Conservation (phyloP, 2,113 vertebrate genomes). For the Malurus melanocephalus region DNA sequence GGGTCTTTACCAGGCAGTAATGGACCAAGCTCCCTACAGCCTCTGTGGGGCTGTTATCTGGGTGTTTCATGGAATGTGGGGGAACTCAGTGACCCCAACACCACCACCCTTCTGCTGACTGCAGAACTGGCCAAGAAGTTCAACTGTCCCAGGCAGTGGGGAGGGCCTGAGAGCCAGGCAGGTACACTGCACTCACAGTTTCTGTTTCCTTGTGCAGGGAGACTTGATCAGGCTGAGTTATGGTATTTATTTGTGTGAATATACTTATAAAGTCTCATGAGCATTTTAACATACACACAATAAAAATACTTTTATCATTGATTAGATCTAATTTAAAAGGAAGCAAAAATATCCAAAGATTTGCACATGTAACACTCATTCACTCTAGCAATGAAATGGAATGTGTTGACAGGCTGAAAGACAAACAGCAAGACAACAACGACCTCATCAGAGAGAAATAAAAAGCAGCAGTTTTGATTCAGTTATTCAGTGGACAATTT, state of each 20-base stretch:
- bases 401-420: not conserved
- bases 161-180: not conserved
- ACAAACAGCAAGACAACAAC: not conserved
- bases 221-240: not conserved
- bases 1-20: not conserved
- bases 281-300: not conserved
- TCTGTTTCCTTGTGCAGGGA: not conserved
- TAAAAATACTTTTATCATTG: not conserved
- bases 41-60: not conserved
- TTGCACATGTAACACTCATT: not conserved
- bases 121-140: not conserved
- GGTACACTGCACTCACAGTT: not conserved
- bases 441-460: not conserved
- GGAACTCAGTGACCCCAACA: fast-evolving
- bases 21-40: not conserved
- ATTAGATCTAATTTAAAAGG: not conserved
- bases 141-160: not conserved
- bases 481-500: not conserved
- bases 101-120: not conserved
- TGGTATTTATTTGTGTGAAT: not conserved
- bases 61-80: not conserved
- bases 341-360: not conserved
- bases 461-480: not conserved
- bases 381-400: not conserved
- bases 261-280: not conserved